Conservation (phyloP, 92 coral and sea anemone genomes). For the Epizoanthus illoricatus region DNA sequence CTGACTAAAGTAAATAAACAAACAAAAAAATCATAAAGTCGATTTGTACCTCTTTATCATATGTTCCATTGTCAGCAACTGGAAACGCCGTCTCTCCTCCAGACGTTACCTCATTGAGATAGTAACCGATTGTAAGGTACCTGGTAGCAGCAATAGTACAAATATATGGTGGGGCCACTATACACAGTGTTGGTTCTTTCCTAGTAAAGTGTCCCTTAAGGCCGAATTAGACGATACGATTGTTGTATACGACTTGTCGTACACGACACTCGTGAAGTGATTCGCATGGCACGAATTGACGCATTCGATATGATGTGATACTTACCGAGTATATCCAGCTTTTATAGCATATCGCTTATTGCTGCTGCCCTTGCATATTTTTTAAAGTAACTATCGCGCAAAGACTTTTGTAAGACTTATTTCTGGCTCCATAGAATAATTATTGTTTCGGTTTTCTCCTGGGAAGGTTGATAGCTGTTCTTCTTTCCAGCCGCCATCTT, state of each 20-base stretch:
- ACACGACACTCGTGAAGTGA: no score
- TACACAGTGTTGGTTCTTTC: no score
- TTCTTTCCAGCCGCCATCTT: neutral
- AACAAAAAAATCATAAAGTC: no score
- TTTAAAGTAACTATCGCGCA: neutral
- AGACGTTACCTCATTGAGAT: constrained; percentile 79
- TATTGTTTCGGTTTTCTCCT: neutral
- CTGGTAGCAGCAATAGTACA: constrained; percentile 39
- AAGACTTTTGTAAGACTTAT: neutral
- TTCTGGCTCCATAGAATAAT: neutral
- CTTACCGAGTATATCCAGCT: neutral
- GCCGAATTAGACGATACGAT: no score
- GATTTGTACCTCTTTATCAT: constrained; percentile 54
- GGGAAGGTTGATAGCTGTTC: neutral
- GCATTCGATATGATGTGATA: no score
- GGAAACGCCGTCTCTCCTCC: constrained; percentile 99
- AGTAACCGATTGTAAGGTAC: constrained; percentile 86
- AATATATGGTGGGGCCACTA: neutral
- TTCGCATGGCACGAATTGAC: no score
- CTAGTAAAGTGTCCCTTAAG: no score
- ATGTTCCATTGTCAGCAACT: constrained; percentile 87
- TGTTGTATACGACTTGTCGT: no score
- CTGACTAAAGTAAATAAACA: no score
- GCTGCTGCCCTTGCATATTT: neutral
- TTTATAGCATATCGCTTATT: neutral